Percentiles rank a stretch among this genome's conserved stretches.
These are phyloP conservation scores for Phallusia fumigata DNA, from an alignment of 23 tunicate species.

Conservation along the genomic window DNA sequence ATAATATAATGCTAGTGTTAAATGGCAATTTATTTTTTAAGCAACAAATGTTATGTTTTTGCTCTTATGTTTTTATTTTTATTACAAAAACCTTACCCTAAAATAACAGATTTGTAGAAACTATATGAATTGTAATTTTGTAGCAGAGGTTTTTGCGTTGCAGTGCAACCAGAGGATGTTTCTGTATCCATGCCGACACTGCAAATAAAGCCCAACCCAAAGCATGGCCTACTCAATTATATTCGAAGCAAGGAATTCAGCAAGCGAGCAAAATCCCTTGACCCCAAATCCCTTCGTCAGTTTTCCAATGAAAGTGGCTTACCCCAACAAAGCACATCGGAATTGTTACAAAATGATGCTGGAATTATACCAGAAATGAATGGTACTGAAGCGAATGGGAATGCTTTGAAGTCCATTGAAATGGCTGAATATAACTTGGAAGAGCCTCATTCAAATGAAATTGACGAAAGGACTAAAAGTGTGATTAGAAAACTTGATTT, in stretches of 20 bases:
- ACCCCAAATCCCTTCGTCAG: background rate
- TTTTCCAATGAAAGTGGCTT: background rate
- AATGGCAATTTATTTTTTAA: too few relatives aligned
- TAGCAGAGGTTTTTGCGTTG: background rate
- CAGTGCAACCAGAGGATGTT: constrained; percentile 23
- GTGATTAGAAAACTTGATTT: constrained; percentile 16
- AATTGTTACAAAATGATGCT: background rate
- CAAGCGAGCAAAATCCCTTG: constrained; percentile 5
- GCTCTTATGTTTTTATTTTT: too few relatives aligned
- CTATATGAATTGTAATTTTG: background rate
- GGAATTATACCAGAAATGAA: background rate
- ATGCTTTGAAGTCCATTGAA: background rate
- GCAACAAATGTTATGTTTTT: too few relatives aligned
- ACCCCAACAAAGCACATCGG: background rate
- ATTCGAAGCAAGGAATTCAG: constrained; percentile 28
- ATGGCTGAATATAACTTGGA: too few relatives aligned
- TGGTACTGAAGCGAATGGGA: background rate
- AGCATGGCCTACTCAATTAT: constrained; percentile 18
- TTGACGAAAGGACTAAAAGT: background rate
- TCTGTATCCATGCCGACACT: constrained; percentile 10
- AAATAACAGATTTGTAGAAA: too few relatives aligned
- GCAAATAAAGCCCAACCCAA: background rate
- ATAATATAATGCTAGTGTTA: too few relatives aligned
- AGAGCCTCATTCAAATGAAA: too few relatives aligned
- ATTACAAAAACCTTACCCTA: too few relatives aligned